Base-by-base conservation (phyloP, 2,888 invertebrate species). In the Asteroscopus sphinx region DNA sequence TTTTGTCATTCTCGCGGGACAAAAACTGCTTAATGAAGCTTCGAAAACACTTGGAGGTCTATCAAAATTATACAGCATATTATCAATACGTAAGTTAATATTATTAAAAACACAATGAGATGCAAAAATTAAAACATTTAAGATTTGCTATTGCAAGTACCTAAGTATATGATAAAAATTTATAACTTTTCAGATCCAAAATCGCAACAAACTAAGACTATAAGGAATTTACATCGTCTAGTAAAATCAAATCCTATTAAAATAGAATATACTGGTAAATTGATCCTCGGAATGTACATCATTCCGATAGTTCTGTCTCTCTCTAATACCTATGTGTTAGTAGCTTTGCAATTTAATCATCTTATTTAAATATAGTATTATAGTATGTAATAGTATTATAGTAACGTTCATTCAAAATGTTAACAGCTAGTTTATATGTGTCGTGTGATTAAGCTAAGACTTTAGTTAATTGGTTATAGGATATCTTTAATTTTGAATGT, bases 121-220 rank as follows among this genome's bases (percentile, higher is more conserved):
- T 21, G 4, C 21, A 1, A 21, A 21, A 6, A 21, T 21, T 3
- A 21, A n/a, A n/a, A n/a, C n/a, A n/a, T n/a, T n/a, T n/a, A n/a
- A n/a, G n/a, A n/a, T n/a, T n/a, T n/a, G n/a, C n/a, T n/a, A n/a
- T n/a, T 4, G 2, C n/a, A n/a, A n/a, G n/a, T n/a, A n/a, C n/a
- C n/a, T n/a, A n/a, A n/a, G n/a, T n/a, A n/a, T n/a, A n/a, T n/a
- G n/a, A n/a, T n/a, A n/a, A n/a, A n/a, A n/a, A n/a, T n/a, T n/a
- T n/a, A n/a, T n/a, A n/a, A n/a, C n/a, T 13, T 57, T 69, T 35
- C 57, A 74, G 75, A 46, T 17, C 28, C 42, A 3, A 42, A 36
- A 16, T 61, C 59, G 5, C 61, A 41, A 9, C 37, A 59, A 60
- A 51, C 61, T 2, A 33, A 0, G 0, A 8, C 0, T n/a, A 8